Evolutionary conservation across 2,888 invertebrate species (phyloP), one percentile per base, ranked within the genome.

Genomic region (Caenorhabditis japonica): DNA sequence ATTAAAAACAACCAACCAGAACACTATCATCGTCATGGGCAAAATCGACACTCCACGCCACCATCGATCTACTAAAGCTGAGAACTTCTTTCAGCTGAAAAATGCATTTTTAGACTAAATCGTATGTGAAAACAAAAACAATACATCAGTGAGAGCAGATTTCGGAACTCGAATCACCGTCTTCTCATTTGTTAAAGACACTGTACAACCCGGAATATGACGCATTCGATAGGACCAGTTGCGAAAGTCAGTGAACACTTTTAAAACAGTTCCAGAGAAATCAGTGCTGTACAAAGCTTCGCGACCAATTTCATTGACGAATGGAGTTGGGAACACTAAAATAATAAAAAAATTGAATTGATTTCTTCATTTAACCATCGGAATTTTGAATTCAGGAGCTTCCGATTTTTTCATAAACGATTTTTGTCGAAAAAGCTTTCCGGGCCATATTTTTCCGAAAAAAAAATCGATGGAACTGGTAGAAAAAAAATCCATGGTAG

Each of bases 1-100:
- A 36, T 33, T 5, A 21, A 36, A 3, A n/a, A 3, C 13, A 1
- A 21, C 47, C 46, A 17, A 62, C 62, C 70, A 94, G 90, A 89
- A 94, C 94, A 0, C 94, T 93, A 88, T 94, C 94, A 1, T 94
- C 93, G 61, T 91, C 90, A 23, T 91, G 90, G 66, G 93, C 93
- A 86, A 94, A 93, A 87, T 92, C 93, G 0, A 93, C 92, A 1
- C 92, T 93, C 86, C 94, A 92, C 0, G 94, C 93, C 85, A 94
- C 89, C 69, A 94, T 93, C 84, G 94, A 93, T 85, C 93, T 93
- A 86, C 93, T 93, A 51, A 80, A 76, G 19, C 76, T 76, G 23
- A 85, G 62, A 5, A 86, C 68, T 25, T 72, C 60, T 15, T 75
- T 74, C 33, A 85, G 64, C 85, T 85, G 69, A 49, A 84, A 77